Percentiles rank a stretch among this genome's conserved stretches.
phyloP scores from a whole-genome alignment of 1,140 invertebrate genomes.

The Sitophilus oryzae region DNA sequence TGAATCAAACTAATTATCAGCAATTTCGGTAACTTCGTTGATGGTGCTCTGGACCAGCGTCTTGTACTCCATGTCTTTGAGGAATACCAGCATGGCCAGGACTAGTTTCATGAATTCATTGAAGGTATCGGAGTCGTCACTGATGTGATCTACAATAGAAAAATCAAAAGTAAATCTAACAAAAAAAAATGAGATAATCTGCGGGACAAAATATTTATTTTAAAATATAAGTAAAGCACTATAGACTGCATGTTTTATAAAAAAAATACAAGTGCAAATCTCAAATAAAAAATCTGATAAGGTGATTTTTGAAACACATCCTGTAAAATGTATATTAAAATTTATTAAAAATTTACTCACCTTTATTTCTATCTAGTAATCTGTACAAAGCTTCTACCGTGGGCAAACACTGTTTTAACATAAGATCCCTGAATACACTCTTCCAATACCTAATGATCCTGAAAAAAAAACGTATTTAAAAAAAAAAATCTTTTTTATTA shows the following conservation, averaged over 20 bases:
- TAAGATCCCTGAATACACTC: conserved; percentile 27
- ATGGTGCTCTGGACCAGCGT: too few relatives aligned
- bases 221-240: too few relatives aligned
- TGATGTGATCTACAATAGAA: neutral
- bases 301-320: too few relatives aligned
- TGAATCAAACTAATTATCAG: too few relatives aligned
- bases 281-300: too few relatives aligned
- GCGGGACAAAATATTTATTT: too few relatives aligned
- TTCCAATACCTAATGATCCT: conserved; percentile 31
- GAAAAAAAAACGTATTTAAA: conserved; percentile 1
- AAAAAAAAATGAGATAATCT: too few relatives aligned
- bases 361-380: neutral
- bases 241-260: too few relatives aligned
- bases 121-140: neutral
- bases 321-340: too few relatives aligned
- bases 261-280: too few relatives aligned
- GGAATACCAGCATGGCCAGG: neutral
- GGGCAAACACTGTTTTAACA: conserved; percentile 30
- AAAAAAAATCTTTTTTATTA: neutral
- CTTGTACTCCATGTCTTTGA: neutral
- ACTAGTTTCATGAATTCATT: neutral
- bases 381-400: neutral
- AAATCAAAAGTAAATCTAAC: neutral
- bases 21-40: too few relatives aligned
- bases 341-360: too few relatives aligned